A percentile compares a stretch with the other conserved stretches of the same genome.
Conservation (phyloP, 53 echinoderm and acorn worm species). For the Actinopyga echinites region DNA sequence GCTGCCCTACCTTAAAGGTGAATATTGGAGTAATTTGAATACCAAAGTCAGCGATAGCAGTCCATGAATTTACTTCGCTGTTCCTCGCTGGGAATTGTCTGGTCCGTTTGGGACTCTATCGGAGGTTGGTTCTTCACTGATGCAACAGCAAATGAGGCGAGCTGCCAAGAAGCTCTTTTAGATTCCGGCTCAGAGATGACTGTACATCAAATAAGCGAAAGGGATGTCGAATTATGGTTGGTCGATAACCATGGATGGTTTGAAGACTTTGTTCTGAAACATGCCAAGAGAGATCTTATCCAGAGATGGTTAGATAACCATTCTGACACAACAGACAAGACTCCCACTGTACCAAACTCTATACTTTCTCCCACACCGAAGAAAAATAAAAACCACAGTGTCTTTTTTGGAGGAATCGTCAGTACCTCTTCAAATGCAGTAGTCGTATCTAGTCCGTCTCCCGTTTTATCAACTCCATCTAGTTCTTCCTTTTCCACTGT, state of each 20-base stretch:
- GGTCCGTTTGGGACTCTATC: slow-evolving; percentile 52
- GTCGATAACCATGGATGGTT: slow-evolving; percentile 89
- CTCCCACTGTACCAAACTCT: slow-evolving; percentile 1
- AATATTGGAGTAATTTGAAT: no score
- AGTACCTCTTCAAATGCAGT: neutral
- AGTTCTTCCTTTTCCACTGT: slow-evolving; percentile 41
- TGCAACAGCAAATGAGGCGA: slow-evolving; percentile 25
- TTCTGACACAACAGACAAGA: slow-evolving; percentile 49
- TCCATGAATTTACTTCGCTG: slow-evolving; percentile 65
- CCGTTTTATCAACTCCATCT: slow-evolving; percentile 43
- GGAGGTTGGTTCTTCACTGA: slow-evolving; percentile 49
- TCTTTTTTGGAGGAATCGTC: slow-evolving; percentile 40
- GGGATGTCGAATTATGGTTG: slow-evolving; percentile 84
- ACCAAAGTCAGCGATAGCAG: neutral
- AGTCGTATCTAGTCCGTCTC: slow-evolving; percentile 33
- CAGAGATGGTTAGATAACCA: slow-evolving; percentile 80
- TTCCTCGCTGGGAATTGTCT: slow-evolving; percentile 46
- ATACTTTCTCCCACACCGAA: slow-evolving; percentile 20
- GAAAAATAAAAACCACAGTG: slow-evolving; percentile 20
- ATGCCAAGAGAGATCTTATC: slow-evolving; percentile 68
- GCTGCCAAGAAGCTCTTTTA: slow-evolving; percentile 26
- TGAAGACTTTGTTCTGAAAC: slow-evolving; percentile 80
- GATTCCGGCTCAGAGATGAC: slow-evolving; percentile 9
- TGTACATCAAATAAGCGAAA: slow-evolving; percentile 44
- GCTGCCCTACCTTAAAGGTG: no score